A percentile compares a stretch with the other conserved stretches of the same genome.
phyloP scores from a whole-genome alignment of 2,797 vertebrate genomes.

The Notamacropus eugenii region DNA sequence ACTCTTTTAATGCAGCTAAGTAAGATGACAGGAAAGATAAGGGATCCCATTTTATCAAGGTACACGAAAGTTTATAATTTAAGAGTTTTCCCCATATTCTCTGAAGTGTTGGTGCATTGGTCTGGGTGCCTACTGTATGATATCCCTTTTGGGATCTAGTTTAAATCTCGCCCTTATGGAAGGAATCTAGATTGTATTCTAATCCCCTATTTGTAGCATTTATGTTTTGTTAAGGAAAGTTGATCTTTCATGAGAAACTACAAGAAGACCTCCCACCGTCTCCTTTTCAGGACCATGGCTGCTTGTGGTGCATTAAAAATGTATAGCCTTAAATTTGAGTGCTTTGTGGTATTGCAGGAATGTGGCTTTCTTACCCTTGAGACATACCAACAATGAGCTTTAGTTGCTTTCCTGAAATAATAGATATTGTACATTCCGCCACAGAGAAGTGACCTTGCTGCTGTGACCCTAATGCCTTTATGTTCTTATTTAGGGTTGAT shows the following conservation, averaged over 20 bases:
- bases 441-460: conserved; percentile 30
- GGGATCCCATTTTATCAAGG: not conserved
- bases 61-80: not conserved
- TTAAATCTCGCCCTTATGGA: not conserved
- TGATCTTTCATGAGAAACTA: conserved; percentile 39
- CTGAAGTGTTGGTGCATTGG: not conserved
- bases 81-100: not conserved
- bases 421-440: not conserved
- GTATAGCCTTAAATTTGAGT: conserved; percentile 37
- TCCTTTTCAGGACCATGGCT: conserved; percentile 56
- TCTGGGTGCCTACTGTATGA: not conserved
- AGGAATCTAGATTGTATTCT: not conserved
- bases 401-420: conserved; percentile 52
- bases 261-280: conserved; percentile 53
- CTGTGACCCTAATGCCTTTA: not conserved
- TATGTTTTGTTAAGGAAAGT: conserved; percentile 18
- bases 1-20: not conserved
- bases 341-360: conserved; percentile 57
- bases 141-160: not conserved
- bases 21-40: not conserved
- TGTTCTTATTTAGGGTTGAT: conserved; percentile 26
- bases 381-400: conserved; percentile 21
- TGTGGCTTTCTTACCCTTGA: conserved; percentile 55
- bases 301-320: conserved; percentile 59
- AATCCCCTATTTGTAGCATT: not conserved